Evolutionary conservation across 2,888 invertebrate genomes (phyloP).

Genomic region (Heliconius cydno): DNA sequence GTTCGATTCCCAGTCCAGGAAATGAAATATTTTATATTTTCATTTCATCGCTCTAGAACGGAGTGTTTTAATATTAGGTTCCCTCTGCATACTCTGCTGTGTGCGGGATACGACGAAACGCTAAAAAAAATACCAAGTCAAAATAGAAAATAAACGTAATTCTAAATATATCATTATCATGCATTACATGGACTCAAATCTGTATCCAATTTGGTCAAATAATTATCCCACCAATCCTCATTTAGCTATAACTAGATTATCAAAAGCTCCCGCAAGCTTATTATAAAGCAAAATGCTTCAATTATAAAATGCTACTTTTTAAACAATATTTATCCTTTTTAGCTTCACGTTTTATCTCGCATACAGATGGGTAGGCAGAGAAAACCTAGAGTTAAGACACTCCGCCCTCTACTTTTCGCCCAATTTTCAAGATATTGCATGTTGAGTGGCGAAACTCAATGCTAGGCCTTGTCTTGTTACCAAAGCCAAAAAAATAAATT

Average conservation of each 20-base stretch:
- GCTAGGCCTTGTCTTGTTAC: neutral
- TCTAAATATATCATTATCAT: slow-evolving; percentile 9
- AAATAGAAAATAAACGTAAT: neutral
- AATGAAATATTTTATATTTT: neutral
- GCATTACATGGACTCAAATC: slow-evolving; percentile 6
- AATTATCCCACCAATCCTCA: slow-evolving; percentile 11
- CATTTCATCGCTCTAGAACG: neutral
- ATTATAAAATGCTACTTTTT: neutral
- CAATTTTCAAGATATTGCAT: neutral
- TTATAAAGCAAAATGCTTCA: slow-evolving; percentile 8
- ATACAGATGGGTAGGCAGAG: neutral
- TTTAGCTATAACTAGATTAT: slow-evolving; percentile 11
- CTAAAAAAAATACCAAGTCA: neutral
- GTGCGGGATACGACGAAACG: neutral
- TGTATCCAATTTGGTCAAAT: slow-evolving; percentile 15
- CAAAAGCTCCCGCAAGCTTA: slow-evolving; percentile 10
- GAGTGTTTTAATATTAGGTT: no score
- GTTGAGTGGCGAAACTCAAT: neutral
- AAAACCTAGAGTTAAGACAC: neutral
- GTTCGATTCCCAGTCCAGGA: neutral
- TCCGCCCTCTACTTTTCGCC: no score
- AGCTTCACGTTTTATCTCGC: neutral
- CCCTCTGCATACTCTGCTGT: no score
- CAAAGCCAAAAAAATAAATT: neutral
- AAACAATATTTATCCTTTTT: slow-evolving; percentile 1